Percentiles rank a stretch among this genome's conserved stretches.
Evolutionary conservation across 2,888 invertebrate species (phyloP).

Genomic region (Xylophagus ater): DNA sequence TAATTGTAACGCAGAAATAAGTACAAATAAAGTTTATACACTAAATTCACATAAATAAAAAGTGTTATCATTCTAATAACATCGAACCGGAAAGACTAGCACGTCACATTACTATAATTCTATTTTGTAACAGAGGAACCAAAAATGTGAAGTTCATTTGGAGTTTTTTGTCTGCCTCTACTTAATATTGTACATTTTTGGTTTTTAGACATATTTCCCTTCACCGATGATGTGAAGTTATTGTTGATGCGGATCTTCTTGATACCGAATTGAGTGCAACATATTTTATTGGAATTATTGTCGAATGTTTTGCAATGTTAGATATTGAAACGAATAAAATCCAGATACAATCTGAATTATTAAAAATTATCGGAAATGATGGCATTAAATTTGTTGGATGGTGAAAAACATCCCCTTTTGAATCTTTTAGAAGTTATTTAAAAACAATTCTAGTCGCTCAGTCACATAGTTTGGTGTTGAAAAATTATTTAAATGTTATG

Average conservation of each 20-base stretch:
- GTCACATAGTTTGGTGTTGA: constrained; percentile 59
- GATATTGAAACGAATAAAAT: constrained; percentile 73
- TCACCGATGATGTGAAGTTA: no score
- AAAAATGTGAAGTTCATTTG: no score
- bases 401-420: constrained; percentile 38
- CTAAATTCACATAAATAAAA: no score
- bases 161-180: no score
- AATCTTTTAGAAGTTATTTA: constrained; percentile 64
- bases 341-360: constrained; percentile 70
- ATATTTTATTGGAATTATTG: constrained; percentile 65
- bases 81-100: no score
- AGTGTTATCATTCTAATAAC: no score
- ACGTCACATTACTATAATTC: no score
- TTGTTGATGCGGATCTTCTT: constrained; percentile 47
- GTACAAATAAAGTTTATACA: no score
- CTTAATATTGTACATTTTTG: no score
- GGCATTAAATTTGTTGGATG: constrained; percentile 37
- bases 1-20: no score
- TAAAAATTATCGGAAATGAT: constrained; percentile 70
- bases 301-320: constrained; percentile 74
- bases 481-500: constrained; percentile 51
- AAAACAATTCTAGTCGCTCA: constrained; percentile 72
- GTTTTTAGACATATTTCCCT: no score
- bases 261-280: constrained; percentile 52
- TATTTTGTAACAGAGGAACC: no score